These are phyloP conservation scores for Bradynema listronoti DNA, from an alignment of 1,140 invertebrate species.

Conservation along the genomic window DNA sequence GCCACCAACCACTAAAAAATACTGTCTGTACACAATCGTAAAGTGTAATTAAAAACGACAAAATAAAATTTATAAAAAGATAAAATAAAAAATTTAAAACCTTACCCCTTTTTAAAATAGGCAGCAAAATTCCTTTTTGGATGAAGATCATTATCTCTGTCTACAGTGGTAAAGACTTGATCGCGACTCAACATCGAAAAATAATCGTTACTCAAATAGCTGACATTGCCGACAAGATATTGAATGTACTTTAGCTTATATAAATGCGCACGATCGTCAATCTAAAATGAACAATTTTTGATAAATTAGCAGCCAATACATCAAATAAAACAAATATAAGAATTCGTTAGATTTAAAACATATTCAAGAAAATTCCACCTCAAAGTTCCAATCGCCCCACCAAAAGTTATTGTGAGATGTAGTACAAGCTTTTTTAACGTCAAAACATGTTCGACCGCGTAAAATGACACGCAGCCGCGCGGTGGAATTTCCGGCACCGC, in stretches of 20 bases:
- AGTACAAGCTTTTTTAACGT: constrained; percentile 1
- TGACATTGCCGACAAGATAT: constrained; percentile 4
- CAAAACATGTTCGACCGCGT: constrained; percentile 7
- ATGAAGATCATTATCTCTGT: constrained; percentile 15
- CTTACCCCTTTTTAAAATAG: constrained; percentile 9
- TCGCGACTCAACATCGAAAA: constrained; percentile 5
- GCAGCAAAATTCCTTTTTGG: constrained; percentile 4
- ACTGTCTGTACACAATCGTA: background rate
- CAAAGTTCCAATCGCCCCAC: constrained; percentile 22
- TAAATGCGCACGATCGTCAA: no score
- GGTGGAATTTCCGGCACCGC: background rate
- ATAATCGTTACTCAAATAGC: background rate
- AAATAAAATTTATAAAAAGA: background rate
- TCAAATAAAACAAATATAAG: background rate
- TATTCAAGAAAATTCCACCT: no score
- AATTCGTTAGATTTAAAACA: no score
- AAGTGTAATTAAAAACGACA: background rate
- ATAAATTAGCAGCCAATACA: no score
- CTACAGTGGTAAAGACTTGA: constrained; percentile 14
- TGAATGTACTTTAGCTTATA: no score
- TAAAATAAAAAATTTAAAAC: background rate
- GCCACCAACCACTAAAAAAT: constrained; percentile 17
- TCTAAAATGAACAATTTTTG: no score
- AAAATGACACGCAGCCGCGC: constrained; percentile 13
- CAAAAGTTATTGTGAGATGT: constrained; percentile 7